These are phyloP conservation scores for Fulmarus glacialis DNA, from an alignment of 2,113 vertebrate genomes.

Conservation along the genomic window DNA sequence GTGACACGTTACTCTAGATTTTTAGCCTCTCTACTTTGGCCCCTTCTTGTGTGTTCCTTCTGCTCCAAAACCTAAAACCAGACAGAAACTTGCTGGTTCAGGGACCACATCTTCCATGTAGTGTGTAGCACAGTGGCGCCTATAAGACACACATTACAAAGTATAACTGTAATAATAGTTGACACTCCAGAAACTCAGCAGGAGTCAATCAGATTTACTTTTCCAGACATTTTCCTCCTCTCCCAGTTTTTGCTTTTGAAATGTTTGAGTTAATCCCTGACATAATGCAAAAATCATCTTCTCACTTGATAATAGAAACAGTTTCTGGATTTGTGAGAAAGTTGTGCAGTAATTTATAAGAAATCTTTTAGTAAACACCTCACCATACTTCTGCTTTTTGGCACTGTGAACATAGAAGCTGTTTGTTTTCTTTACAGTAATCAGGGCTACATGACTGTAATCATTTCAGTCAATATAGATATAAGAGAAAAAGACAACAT, in stretches of 20 bases:
- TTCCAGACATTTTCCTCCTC: background rate
- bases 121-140: background rate
- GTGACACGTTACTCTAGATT: background rate
- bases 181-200: background rate
- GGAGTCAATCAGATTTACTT: background rate
- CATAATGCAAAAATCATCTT: background rate
- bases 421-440: background rate
- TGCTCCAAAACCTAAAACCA: background rate
- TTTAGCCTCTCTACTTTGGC: background rate
- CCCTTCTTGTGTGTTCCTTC: background rate
- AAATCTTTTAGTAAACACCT: background rate
- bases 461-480: background rate
- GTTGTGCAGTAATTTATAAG: background rate
- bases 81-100: background rate
- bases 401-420: background rate
- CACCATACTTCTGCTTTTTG: background rate
- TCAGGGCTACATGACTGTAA: background rate
- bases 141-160: background rate
- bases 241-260: background rate
- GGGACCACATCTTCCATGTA: background rate
- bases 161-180: background rate
- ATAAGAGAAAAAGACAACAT: background rate
- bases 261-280: background rate
- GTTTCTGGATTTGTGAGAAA: background rate
- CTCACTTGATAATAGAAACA: background rate